These are phyloP conservation scores for Nicator chloris DNA, from an alignment of 2,113 vertebrate genomes.

Conservation along the genomic window DNA sequence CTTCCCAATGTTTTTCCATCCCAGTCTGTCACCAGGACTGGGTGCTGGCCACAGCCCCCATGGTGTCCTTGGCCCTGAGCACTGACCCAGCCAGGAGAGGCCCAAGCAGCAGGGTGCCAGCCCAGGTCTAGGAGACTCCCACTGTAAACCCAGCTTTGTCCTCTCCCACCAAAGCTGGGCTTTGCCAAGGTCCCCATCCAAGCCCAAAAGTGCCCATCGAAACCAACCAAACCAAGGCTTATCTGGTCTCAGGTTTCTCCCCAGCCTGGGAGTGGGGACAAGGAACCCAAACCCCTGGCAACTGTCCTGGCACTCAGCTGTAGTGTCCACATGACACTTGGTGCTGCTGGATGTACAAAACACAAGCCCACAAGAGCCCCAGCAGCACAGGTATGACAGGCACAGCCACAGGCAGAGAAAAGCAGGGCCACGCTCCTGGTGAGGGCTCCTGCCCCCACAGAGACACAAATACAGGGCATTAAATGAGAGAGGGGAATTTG, in stretches of 20 bases:
- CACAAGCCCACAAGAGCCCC: neutral
- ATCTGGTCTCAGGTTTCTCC: fast-evolving
- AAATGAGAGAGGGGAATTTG: neutral
- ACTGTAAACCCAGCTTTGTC: neutral
- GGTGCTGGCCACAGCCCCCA: neutral
- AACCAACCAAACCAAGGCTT: too few relatives aligned
- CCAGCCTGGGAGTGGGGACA: fast-evolving
- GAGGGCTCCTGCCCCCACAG: neutral
- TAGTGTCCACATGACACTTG: neutral
- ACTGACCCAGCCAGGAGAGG: neutral
- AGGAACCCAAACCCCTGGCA: neutral
- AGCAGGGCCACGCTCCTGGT: neutral
- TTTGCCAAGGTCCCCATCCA: neutral
- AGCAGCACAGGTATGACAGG: neutral
- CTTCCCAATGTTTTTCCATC: neutral
- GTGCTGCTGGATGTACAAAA: neutral
- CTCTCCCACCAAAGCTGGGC: neutral
- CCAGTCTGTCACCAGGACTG: neutral
- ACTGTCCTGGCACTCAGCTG: neutral
- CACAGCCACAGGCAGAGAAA: neutral
- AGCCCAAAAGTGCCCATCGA: neutral
- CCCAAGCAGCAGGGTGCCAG: neutral
- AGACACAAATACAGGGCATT: neutral
- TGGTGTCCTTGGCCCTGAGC: neutral
- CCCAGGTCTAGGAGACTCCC: neutral